A percentile compares a stretch with the other conserved stretches of the same genome.
These are phyloP conservation scores for Atopsyche davidsoni DNA, from an alignment of 1,140 invertebrate species.

Conservation along the genomic window DNA sequence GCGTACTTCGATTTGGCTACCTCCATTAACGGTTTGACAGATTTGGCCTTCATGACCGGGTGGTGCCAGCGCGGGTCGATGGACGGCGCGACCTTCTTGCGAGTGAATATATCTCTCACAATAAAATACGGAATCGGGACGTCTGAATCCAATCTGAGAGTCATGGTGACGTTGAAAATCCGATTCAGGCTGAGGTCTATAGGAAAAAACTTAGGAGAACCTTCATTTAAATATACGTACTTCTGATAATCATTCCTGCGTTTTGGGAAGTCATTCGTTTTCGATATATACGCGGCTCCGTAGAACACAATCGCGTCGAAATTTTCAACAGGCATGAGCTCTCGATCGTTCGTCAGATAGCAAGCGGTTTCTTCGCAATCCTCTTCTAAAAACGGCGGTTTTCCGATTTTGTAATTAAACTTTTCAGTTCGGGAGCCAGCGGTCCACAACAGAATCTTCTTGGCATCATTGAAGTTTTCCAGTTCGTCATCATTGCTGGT, in stretches of 20 bases:
- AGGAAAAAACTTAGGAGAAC: constrained; percentile 35
- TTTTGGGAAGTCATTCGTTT: constrained; percentile 11
- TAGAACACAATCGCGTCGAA: constrained; percentile 43
- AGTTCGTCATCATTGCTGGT: no score
- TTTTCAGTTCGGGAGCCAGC: constrained; percentile 11
- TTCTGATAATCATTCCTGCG: constrained; percentile 10
- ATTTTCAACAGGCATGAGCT: constrained; percentile 28
- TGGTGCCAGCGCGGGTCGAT: constrained; percentile 12
- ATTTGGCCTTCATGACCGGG: constrained; percentile 12
- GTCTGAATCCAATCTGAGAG: constrained; percentile 58
- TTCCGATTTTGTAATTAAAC: constrained; percentile 20
- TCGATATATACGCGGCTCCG: constrained; percentile 32
- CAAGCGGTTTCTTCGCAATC: constrained; percentile 21
- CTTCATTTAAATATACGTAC: constrained; percentile 21
- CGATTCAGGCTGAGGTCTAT: constrained; percentile 29
- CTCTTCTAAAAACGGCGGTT: constrained; percentile 11
- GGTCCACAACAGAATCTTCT: constrained; percentile 23
- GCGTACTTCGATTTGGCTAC: constrained; percentile 35
- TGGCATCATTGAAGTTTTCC: no score
- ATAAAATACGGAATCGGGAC: constrained; percentile 55
- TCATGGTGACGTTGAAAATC: constrained; percentile 54
- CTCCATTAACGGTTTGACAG: not conserved
- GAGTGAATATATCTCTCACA: constrained; percentile 33
- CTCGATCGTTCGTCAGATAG: constrained; percentile 16
- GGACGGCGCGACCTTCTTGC: constrained; percentile 31